A percentile compares a stretch with the other conserved stretches of the same genome.
These are phyloP conservation scores for Stigmatopora nigra DNA, from an alignment of 2,113 vertebrate genomes.

Conservation along the genomic window DNA sequence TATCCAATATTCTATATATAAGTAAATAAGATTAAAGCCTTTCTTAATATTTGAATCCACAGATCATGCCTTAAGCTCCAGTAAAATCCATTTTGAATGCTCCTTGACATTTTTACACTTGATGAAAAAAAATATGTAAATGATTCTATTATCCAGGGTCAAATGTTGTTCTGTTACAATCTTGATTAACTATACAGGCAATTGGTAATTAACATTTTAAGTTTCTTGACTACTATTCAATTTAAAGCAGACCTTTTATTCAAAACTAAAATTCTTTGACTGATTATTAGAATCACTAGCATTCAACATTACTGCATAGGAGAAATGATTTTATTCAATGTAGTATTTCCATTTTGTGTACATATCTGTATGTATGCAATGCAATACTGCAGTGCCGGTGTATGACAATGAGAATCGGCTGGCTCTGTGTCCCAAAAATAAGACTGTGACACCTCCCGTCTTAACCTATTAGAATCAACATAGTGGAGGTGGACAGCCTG, in stretches of 20 bases:
- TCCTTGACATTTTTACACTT: neutral
- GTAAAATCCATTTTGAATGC: neutral
- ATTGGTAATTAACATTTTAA: neutral
- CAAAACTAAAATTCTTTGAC: no score
- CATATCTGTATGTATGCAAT: neutral
- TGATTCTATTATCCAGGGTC: neutral
- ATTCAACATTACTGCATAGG: no score
- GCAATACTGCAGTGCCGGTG: constrained; percentile 4
- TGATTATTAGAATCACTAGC: no score
- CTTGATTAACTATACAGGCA: neutral
- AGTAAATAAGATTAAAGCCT: neutral
- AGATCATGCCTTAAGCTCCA: neutral
- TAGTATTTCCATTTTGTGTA: neutral
- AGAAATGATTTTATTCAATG: no score
- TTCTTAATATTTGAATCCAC: neutral
- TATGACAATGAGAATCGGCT: constrained; percentile 28
- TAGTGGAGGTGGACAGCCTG: constrained; percentile 40
- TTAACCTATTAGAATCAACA: constrained; percentile 38
- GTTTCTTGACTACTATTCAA: neutral
- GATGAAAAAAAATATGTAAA: neutral
- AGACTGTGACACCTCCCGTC: constrained; percentile 27
- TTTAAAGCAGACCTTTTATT: neutral
- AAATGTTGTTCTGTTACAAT: neutral
- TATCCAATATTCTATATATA: neutral
- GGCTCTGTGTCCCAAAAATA: constrained; percentile 13